phyloP scores from a whole-genome alignment of 37 sponge, comb jelly and placozoan species.

The Amphimedon queenslandica region DNA sequence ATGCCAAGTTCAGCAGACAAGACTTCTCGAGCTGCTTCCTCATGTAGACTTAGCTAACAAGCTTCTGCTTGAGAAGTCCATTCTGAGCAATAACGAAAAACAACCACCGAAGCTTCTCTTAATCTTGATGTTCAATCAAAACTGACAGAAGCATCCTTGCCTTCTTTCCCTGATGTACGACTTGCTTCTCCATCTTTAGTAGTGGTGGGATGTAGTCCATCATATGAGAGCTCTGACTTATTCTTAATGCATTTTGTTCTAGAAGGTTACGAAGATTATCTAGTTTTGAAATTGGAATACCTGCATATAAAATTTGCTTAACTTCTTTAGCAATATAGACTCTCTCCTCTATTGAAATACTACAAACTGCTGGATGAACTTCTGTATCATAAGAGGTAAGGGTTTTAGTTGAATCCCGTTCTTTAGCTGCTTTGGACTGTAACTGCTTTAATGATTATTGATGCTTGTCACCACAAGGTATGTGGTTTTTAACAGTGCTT shows the following conservation, averaged over 20 bases:
- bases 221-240: conserved; percentile 18
- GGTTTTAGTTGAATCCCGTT: conserved; percentile 23
- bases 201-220: conserved; percentile 5
- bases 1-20: neutral
- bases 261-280: conserved; percentile 2
- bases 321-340: conserved; percentile 14
- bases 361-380: neutral
- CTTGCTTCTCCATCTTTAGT: neutral
- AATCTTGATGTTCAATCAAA: conserved; percentile 50
- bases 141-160: conserved; percentile 27
- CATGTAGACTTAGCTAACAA: conserved; percentile 16
- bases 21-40: neutral
- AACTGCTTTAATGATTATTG: conserved; percentile 1
- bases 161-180: conserved; percentile 10
- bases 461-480: conserved; percentile 13
- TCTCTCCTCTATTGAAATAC: neutral
- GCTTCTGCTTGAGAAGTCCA: conserved; percentile 16
- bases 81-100: conserved; percentile 21
- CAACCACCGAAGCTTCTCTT: conserved; percentile 34
- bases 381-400: neutral
- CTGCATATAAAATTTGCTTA: conserved; percentile 14
- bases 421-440: conserved; percentile 13
- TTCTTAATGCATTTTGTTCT: neutral
- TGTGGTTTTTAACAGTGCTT: conserved; percentile 26
- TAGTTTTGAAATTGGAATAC: conserved; percentile 14